Evolutionary conservation across 2,797 vertebrate genomes (phyloP).

Genomic region (Tangara arthus): DNA sequence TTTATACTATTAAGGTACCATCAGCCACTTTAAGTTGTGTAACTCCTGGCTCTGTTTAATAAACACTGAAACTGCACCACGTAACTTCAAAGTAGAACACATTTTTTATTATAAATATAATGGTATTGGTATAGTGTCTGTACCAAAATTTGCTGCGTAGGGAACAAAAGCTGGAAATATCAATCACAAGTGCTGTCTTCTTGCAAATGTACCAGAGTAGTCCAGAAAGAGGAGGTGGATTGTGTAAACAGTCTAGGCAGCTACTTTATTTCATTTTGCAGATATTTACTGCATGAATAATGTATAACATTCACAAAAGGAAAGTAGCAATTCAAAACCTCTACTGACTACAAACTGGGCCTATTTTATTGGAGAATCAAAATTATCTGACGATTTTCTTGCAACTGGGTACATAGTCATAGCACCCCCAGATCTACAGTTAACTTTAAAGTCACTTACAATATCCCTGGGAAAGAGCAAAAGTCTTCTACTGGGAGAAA

Average conservation of each 20-base stretch:
- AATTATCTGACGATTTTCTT: background rate
- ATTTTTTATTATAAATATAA: background rate
- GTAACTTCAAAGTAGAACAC: background rate
- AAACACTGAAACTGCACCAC: background rate
- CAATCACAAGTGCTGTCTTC: background rate
- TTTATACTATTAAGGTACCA: background rate
- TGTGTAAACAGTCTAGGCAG: background rate
- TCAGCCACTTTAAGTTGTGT: background rate
- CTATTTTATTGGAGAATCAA: background rate
- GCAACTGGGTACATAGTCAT: background rate
- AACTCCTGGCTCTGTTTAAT: background rate
- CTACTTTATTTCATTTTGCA: conserved; percentile 13
- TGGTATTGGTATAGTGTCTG: background rate
- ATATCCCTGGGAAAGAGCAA: background rate
- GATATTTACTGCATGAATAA: conserved; percentile 15
- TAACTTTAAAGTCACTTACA: background rate
- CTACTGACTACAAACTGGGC: background rate
- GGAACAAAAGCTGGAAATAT: background rate
- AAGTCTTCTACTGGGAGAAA: background rate
- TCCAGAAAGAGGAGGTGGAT: background rate
- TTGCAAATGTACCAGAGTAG: background rate
- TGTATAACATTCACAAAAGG: background rate
- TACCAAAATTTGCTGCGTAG: background rate
- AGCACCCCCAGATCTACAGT: background rate
- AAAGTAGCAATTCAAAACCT: background rate